Percentiles rank a stretch among this genome's conserved stretches.
These are phyloP conservation scores for Ptilodon capucinus DNA, from an alignment of 2,888 invertebrate genomes.

Conservation along the genomic window DNA sequence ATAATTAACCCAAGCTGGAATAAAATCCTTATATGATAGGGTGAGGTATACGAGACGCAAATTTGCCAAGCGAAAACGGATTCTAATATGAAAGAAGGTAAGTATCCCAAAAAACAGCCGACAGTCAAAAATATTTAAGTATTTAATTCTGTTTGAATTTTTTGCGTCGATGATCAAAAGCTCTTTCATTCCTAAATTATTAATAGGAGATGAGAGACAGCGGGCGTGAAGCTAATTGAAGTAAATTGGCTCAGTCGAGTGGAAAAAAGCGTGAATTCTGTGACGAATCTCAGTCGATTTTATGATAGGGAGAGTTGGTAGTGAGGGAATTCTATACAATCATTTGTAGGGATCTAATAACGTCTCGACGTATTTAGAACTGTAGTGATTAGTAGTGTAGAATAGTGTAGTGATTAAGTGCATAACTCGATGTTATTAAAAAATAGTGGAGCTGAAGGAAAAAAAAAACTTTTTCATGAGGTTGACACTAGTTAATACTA, in stretches of 20 bases:
- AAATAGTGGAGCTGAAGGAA: no score
- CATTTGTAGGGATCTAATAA: background rate
- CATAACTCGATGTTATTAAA: no score
- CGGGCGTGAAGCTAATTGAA: conserved; percentile 22
- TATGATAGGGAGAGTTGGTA: background rate
- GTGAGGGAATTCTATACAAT: background rate
- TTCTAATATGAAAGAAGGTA: no score
- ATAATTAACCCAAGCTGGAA: no score
- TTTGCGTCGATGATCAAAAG: conserved; percentile 6
- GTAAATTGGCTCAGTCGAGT: conserved; percentile 24
- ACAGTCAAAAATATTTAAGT: background rate
- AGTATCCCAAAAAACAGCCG: background rate
- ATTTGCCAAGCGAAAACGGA: background rate
- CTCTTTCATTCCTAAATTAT: conserved; percentile 16
- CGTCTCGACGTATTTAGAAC: no score
- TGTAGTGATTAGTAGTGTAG: no score
- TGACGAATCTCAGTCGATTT: conserved; percentile 7
- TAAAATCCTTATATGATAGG: no score
- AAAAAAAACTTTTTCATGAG: no score
- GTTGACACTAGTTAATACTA: no score
- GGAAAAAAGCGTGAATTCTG: conserved; percentile 10
- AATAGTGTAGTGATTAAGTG: no score
- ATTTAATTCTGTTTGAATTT: background rate
- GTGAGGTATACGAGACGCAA: no score
- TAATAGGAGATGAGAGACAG: conserved; percentile 26